Conservation (phyloP, 2,797 vertebrate genomes). For the Arctocebus calabarensis region DNA sequence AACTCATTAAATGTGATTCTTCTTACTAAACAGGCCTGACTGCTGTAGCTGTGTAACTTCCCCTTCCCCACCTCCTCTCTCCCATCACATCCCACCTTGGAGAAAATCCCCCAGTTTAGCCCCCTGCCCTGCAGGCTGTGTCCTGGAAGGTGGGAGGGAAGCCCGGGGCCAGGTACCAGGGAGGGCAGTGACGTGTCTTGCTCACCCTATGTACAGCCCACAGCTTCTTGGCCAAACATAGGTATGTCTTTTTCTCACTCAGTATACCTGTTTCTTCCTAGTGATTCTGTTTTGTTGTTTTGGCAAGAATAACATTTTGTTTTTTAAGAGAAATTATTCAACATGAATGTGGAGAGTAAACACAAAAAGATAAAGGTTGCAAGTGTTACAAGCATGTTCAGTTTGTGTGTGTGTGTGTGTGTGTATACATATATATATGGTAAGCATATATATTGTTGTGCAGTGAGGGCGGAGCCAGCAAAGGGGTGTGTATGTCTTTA, state of each 20-base stretch:
- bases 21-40: slow-evolving; percentile 89
- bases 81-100: background rate
- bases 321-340: slow-evolving; percentile 71
- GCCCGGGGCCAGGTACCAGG: background rate
- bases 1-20: slow-evolving; percentile 91
- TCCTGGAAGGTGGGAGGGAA: slow-evolving; percentile 27
- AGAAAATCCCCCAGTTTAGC: slow-evolving; percentile 21
- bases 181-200: slow-evolving; percentile 23
- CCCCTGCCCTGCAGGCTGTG: slow-evolving; percentile 25
- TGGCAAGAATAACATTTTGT: slow-evolving; percentile 78
- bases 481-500: slow-evolving; percentile 84
- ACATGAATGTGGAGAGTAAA: slow-evolving; percentile 78
- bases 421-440: slow-evolving; percentile 74
- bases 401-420: slow-evolving; percentile 45
- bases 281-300: slow-evolving; percentile 74
- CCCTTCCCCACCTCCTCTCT: background rate
- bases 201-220: slow-evolving; percentile 8
- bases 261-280: slow-evolving; percentile 74
- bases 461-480: slow-evolving; percentile 81
- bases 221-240: background rate
- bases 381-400: slow-evolving; percentile 77
- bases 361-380: slow-evolving; percentile 74
- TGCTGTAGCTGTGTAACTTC: slow-evolving; percentile 88
- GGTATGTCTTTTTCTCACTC: slow-evolving; percentile 19
- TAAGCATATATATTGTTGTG: slow-evolving; percentile 76